A percentile compares a stretch with the other conserved stretches of the same genome.
Evolutionary conservation across 2,113 vertebrate genomes (phyloP).

Genomic region (Anolis carolinensis): DNA sequence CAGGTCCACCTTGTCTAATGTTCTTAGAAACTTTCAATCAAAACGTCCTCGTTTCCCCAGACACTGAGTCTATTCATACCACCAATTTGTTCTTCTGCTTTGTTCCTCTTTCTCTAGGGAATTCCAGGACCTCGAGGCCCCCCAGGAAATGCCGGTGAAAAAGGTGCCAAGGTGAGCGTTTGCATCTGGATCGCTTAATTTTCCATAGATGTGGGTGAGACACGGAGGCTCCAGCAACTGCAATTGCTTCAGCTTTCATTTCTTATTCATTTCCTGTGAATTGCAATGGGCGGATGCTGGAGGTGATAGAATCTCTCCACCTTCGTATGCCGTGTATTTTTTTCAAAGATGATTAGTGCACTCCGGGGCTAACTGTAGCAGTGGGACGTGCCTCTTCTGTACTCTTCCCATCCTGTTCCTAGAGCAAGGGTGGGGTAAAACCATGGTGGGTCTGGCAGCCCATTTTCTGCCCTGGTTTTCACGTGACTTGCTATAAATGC

Average conservation of each 20-base stretch:
- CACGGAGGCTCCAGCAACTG: no score
- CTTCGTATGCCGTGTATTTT: no score
- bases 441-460: no score
- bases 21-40: not conserved
- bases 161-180: conserved; percentile 82
- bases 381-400: not conserved
- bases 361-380: not conserved
- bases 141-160: conserved; percentile 63
- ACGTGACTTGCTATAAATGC: no score
- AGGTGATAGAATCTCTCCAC: not conserved
- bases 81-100: not conserved
- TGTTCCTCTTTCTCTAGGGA: conserved; percentile 74
- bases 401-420: not conserved
- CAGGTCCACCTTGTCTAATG: not conserved
- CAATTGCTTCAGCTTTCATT: not conserved
- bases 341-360: not conserved
- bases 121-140: conserved; percentile 79
- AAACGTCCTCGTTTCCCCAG: not conserved
- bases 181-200: not conserved
- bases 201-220: no score
- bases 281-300: not conserved
- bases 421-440: no score
- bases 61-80: not conserved
- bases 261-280: not conserved
- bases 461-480: no score